phyloP scores from a whole-genome alignment of 2,888 invertebrate species.

The Eupithecia abbreviata region DNA sequence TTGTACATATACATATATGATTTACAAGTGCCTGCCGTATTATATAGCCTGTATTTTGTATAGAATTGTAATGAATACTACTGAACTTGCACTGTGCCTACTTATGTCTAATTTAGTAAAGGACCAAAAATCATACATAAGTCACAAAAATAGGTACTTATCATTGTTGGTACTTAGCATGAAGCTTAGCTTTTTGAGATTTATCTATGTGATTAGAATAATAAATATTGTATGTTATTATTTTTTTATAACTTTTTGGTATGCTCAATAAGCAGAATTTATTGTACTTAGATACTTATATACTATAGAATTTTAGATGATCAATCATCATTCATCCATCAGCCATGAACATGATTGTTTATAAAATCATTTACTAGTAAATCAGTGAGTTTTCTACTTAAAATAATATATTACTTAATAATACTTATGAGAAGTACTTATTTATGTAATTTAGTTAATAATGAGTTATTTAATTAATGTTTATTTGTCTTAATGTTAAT shows the following conservation, averaged over 20 bases:
- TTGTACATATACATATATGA: neutral
- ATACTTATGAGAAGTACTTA: conserved; percentile 2
- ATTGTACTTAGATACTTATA: neutral
- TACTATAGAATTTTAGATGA: neutral
- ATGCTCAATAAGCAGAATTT: neutral
- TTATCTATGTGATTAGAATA: neutral
- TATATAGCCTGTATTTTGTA: neutral
- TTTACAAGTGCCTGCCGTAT: neutral
- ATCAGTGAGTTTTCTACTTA: neutral
- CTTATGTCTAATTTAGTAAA: conserved; percentile 26
- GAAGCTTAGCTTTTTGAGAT: neutral
- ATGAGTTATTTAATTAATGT: conserved; percentile 1
- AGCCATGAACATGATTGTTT: too few relatives aligned
- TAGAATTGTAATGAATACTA: neutral
- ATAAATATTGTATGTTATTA: neutral
- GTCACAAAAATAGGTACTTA: conserved; percentile 21
- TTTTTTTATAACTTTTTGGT: neutral
- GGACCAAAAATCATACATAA: conserved; percentile 29
- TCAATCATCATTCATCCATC: neutral
- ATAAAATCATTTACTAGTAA: neutral
- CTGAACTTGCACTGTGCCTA: neutral
- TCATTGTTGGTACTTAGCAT: conserved; percentile 8
- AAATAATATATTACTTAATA: neutral
- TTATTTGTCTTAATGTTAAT: conserved; percentile 30
- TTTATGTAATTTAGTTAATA: neutral